Evolutionary conservation across 2,113 vertebrate species (phyloP), one percentile per base, ranked within the genome.

Genomic region (Zapornia atra): DNA sequence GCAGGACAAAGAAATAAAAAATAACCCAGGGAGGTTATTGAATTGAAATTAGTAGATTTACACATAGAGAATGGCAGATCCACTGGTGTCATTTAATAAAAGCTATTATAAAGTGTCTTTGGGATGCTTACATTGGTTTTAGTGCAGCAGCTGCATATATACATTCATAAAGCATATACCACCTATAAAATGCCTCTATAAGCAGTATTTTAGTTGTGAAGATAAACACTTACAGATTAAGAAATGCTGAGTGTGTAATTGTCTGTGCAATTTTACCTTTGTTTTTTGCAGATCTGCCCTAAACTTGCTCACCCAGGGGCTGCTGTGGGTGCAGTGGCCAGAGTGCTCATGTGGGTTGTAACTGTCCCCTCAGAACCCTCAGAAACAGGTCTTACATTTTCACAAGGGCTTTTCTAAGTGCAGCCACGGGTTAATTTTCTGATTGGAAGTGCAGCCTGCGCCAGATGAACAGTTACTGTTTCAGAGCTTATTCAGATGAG

Each of bases 91-190:
- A 75, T 36, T 73, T 75, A 79, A 76, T 68, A 6, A 6, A 7
- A 24, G 13, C 20, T 11, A 48, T 48, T 22, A 40, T 13, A 20
- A 88, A 50, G 8, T 33, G 4, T 17, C 81, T 81, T 71, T 82
- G n/a, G 68, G 56, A 12, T 6, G 5, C 66, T 84, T 89, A 19
- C n/a, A 60, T 79, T 84, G 87, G 84, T 84, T 95, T 95, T 83
- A 36, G 7, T 38, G 21, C 17, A 16, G 10, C 29, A 34, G 12
- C 28, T 91, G 54, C 21, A 26, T 68, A 50, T 57, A 44, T 80
- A 46, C 7, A 64, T 76, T 79, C 16, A 48, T 60, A 46, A 73
- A 84, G 13, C 22, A 34, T 34, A 4, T 34, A 21, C 14, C 54
- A 21, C 15, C 19, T 44, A 11, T 2, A 70, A 76, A 90, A 66